These are phyloP conservation scores for Papilio gigon DNA, from an alignment of 2,888 invertebrate species.

Conservation along the genomic window DNA sequence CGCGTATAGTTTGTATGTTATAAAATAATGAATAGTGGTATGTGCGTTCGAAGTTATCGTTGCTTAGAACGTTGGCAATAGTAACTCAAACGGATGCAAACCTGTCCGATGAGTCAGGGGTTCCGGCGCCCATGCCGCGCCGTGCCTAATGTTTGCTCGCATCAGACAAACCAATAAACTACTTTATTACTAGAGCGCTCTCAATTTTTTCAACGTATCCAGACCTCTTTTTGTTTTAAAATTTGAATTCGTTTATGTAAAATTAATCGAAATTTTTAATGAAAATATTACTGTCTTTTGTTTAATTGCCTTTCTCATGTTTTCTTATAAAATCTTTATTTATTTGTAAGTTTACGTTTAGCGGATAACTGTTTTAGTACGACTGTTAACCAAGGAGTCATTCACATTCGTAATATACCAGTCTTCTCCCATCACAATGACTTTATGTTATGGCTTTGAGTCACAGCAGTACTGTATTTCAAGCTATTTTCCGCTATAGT, in stretches of 20 bases:
- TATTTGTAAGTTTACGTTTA: too few species aligned
- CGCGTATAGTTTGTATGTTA: background rate
- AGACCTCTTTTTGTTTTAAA: background rate
- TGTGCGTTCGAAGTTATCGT: background rate
- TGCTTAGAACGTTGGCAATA: background rate
- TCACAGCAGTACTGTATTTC: slow-evolving; percentile 10
- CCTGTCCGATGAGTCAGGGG: slow-evolving; percentile 39
- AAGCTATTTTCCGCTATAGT: slow-evolving; percentile 14
- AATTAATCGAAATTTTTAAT: background rate
- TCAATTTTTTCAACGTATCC: background rate
- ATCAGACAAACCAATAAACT: background rate
- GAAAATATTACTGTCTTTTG: background rate
- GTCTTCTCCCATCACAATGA: slow-evolving; percentile 6
- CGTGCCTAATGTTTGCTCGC: slow-evolving; percentile 27
- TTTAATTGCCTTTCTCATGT: too few species aligned
- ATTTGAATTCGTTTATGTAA: background rate
- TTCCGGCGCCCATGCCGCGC: slow-evolving; percentile 30
- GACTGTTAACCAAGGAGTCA: background rate
- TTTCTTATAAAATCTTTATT: too few species aligned
- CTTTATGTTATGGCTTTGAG: background rate
- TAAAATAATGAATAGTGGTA: background rate
- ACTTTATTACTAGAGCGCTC: background rate
- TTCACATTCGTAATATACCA: slow-evolving; percentile 2
- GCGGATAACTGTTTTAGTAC: background rate
- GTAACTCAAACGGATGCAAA: slow-evolving; percentile 32